phyloP scores from a whole-genome alignment of 2,113 vertebrate species.

The Vimba vimba region DNA sequence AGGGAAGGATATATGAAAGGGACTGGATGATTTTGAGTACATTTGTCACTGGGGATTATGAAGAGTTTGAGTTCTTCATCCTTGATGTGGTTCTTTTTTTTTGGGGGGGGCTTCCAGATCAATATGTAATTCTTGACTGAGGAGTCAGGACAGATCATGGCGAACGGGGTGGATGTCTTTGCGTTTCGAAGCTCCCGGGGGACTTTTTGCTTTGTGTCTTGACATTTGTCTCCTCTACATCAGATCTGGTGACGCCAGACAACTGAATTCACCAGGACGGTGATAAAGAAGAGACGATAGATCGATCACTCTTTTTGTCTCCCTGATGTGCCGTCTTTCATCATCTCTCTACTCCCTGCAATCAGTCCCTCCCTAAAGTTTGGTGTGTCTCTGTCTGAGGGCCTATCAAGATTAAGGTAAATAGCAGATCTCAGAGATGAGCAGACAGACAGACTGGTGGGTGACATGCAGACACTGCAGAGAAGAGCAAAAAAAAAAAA shows the following conservation, averaged over 20 bases:
- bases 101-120: slow-evolving; percentile 7
- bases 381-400: slow-evolving; percentile 7
- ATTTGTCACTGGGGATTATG: slow-evolving; percentile 4
- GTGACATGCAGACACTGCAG: slow-evolving; percentile 70
- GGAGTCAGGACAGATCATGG: slow-evolving; percentile 9
- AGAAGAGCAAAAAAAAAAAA: slow-evolving; percentile 53
- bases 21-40: background rate
- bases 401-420: slow-evolving; percentile 29
- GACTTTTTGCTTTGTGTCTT: slow-evolving; percentile 24
- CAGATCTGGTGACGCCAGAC: slow-evolving; percentile 20
- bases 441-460: slow-evolving; percentile 59
- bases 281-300: slow-evolving; percentile 19
- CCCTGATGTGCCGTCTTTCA: slow-evolving; percentile 11
- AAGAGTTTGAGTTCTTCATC: slow-evolving; percentile 29
- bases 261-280: background rate
- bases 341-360: background rate
- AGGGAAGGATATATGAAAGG: background rate
- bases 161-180: slow-evolving; percentile 1
- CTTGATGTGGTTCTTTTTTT: background rate
- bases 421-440: slow-evolving; percentile 22
- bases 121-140: slow-evolving; percentile 52
- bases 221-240: slow-evolving; percentile 26
- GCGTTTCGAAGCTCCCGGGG: background rate
- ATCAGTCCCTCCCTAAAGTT: background rate
- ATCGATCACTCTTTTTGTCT: slow-evolving; percentile 31